Evolutionary conservation across 2,113 vertebrate genomes (phyloP).

Genomic region (Tenebrosternarchus preto): DNA sequence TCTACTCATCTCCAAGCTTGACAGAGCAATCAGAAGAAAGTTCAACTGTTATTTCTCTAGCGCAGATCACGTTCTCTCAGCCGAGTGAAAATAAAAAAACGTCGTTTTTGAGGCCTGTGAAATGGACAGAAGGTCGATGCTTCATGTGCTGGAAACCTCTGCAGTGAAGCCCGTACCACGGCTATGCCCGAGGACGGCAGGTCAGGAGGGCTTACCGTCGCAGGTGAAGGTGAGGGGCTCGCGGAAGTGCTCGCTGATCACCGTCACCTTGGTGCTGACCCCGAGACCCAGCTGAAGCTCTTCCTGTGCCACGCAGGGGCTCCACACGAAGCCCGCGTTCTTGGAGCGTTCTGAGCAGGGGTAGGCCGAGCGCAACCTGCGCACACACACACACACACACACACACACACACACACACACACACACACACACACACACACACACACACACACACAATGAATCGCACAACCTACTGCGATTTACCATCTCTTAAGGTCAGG

Average conservation of each 20-base stretch:
- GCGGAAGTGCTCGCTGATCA: conserved; percentile 79
- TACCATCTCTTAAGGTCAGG: too few species aligned
- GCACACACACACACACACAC: background rate
- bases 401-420: background rate
- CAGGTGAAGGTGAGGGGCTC: conserved; percentile 95
- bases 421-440: background rate
- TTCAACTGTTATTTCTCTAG: background rate
- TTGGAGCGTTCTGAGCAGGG: conserved; percentile 69
- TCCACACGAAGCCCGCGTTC: conserved; percentile 87
- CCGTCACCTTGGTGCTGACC: conserved; percentile 86
- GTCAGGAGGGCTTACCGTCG: conserved; percentile 78
- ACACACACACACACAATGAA: too few species aligned
- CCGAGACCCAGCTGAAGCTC: conserved; percentile 84
- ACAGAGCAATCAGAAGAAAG: background rate
- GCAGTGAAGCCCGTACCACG: too few species aligned
- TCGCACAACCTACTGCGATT: too few species aligned
- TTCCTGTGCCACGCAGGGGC: conserved; percentile 74
- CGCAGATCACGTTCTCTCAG: too few species aligned
- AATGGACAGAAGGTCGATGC: too few species aligned
- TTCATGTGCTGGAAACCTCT: too few species aligned
- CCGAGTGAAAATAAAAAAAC: too few species aligned
- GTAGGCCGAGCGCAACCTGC: conserved; percentile 81
- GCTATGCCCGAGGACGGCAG: too few species aligned
- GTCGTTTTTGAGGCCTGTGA: too few species aligned
- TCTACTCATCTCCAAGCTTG: background rate